Evolutionary conservation across 2,113 vertebrate genomes (phyloP).

Genomic region (Ellobius talpinus): DNA sequence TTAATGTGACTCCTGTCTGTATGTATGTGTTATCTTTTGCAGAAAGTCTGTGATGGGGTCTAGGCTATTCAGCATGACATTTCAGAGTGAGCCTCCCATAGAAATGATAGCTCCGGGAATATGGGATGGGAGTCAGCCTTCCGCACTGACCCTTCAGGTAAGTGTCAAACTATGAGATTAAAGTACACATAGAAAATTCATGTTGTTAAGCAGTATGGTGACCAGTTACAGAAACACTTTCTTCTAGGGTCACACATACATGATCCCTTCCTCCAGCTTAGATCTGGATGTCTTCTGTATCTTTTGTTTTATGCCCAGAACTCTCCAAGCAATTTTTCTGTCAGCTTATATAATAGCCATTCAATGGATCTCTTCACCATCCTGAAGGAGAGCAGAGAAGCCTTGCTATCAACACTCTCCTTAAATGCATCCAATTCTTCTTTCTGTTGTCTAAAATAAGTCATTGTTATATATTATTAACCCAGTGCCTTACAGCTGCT

Average conservation of each 20-base stretch:
- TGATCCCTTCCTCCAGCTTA: conserved; percentile 4
- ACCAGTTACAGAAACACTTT: conserved; percentile 59
- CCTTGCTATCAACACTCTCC: neutral
- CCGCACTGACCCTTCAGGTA: conserved; percentile 84
- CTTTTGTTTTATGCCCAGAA: conserved; percentile 49
- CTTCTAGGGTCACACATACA: conserved; percentile 54
- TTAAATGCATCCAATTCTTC: conserved; percentile 20
- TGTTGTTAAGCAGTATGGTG: neutral
- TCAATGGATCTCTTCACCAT: neutral
- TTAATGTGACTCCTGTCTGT: neutral
- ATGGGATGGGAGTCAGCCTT: conserved; percentile 74
- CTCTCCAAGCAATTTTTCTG: conserved; percentile 36
- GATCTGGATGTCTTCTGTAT: conserved; percentile 16
- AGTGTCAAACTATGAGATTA: conserved; percentile 28
- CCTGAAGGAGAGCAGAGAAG: neutral
- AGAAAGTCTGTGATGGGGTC: conserved; percentile 71
- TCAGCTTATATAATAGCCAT: conserved; percentile 33
- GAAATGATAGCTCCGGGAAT: conserved; percentile 79
- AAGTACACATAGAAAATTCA: neutral
- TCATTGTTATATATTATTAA: conserved; percentile 16
- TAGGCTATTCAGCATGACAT: conserved; percentile 78
- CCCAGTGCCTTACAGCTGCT: neutral
- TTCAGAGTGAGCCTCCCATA: conserved; percentile 39
- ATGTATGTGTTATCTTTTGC: conserved; percentile 19
- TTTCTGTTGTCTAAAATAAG: conserved; percentile 35